Conservation (phyloP, 1,140 invertebrate species). For the Bombus affinis region DNA sequence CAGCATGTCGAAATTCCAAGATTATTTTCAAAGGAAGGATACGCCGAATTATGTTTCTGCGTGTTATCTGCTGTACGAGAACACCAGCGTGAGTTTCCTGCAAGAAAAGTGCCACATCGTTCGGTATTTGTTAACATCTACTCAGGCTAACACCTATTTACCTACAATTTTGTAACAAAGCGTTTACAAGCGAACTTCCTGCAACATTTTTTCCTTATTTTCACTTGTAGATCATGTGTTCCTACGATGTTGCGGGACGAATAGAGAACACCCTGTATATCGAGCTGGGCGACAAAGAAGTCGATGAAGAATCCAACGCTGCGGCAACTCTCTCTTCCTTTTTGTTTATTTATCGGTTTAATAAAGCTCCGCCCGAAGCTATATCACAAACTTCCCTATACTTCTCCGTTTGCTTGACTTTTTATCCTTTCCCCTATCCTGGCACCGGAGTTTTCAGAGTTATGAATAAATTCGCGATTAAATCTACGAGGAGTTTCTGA, state of each 20-base stretch:
- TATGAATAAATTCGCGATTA: slow-evolving; percentile 35
- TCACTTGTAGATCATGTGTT: neutral
- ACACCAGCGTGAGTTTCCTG: too few relatives aligned
- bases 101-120: too few relatives aligned
- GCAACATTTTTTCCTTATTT: neutral
- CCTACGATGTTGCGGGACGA: rapidly evolving
- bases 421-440: neutral
- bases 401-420: neutral
- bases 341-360: slow-evolving; percentile 66
- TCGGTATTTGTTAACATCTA: too few relatives aligned
- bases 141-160: too few relatives aligned
- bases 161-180: neutral
- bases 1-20: too few relatives aligned
- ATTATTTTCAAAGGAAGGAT: too few relatives aligned
- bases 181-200: too few relatives aligned
- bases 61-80: too few relatives aligned
- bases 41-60: too few relatives aligned
- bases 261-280: neutral
- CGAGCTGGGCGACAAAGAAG: slow-evolving; percentile 5
- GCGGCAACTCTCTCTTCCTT: neutral
- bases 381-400: neutral
- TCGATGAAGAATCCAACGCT: slow-evolving; percentile 2
- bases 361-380: slow-evolving; percentile 40
- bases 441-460: neutral
- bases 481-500: slow-evolving; percentile 3